Conservation (phyloP, 2,797 vertebrate genomes). For the Sitta carolinensis region DNA sequence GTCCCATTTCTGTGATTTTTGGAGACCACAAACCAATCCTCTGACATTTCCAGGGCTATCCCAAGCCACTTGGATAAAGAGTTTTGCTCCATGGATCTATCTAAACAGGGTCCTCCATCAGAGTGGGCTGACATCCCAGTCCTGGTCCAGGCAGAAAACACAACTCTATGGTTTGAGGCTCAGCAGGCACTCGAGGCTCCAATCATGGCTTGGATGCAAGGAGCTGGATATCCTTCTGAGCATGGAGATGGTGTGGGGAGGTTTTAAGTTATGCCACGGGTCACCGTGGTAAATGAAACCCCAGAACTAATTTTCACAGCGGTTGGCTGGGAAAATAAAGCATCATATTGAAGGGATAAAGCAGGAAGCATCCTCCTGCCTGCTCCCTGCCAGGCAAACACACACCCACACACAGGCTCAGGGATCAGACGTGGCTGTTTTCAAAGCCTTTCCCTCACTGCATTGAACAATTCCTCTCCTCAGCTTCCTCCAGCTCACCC, state of each 20-base stretch:
- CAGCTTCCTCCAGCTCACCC: background rate
- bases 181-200: background rate
- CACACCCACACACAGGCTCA: constrained; percentile 45
- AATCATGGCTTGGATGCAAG: background rate
- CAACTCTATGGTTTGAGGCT: background rate
- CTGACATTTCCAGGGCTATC: background rate
- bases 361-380: constrained; percentile 26
- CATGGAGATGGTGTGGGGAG: background rate
- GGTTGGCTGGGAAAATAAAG: background rate
- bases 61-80: background rate
- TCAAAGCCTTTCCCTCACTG: background rate
- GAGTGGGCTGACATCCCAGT: background rate
- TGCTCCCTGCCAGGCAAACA: constrained; percentile 36
- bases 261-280: fast-evolving
- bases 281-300: background rate
- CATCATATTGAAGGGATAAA: background rate
- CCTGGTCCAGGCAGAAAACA: background rate
- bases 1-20: background rate
- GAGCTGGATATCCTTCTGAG: background rate
- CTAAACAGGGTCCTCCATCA: background rate
- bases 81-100: background rate
- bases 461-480: background rate
- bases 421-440: constrained; percentile 14
- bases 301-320: background rate
- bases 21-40: background rate